Conservation (phyloP, 1,140 invertebrate species). For the Lepidotrigona ventralis region DNA sequence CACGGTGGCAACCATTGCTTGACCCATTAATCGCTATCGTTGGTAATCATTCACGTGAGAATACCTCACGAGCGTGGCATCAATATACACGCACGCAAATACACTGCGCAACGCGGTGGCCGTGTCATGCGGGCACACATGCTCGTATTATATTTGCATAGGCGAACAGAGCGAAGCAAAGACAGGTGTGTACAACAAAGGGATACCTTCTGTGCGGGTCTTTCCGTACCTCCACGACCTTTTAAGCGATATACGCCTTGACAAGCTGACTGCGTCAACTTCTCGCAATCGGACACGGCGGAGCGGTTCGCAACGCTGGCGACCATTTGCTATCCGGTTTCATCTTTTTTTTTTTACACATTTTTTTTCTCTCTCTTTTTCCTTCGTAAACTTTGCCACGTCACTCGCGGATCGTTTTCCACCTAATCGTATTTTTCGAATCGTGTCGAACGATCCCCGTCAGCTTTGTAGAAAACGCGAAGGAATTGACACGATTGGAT, state of each 20-base stretch:
- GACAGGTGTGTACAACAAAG: slow-evolving; percentile 53
- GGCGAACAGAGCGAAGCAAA: background rate
- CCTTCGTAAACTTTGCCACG: background rate
- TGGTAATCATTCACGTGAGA: slow-evolving; percentile 10
- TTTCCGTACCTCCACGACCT: slow-evolving; percentile 32
- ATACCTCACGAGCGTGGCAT: background rate
- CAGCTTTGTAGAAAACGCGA: background rate
- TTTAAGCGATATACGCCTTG: slow-evolving; percentile 29
- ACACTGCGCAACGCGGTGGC: background rate
- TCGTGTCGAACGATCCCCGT: background rate
- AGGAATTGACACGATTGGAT: background rate
- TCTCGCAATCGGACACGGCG: slow-evolving; percentile 37
- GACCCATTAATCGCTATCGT: background rate
- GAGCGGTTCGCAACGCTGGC: background rate
- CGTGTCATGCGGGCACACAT: slow-evolving; percentile 6
- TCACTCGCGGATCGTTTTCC: too few species aligned
- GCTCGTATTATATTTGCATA: slow-evolving; percentile 11
- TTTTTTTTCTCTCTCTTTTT: background rate
- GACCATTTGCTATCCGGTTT: background rate
- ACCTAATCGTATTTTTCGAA: too few species aligned
- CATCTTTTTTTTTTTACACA: background rate
- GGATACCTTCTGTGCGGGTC: slow-evolving; percentile 42
- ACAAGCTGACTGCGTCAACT: slow-evolving; percentile 28
- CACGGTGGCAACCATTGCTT: background rate
- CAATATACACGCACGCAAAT: background rate